These are phyloP conservation scores for Valencia hispanica DNA, from an alignment of 2,797 vertebrate species.

Conservation along the genomic window DNA sequence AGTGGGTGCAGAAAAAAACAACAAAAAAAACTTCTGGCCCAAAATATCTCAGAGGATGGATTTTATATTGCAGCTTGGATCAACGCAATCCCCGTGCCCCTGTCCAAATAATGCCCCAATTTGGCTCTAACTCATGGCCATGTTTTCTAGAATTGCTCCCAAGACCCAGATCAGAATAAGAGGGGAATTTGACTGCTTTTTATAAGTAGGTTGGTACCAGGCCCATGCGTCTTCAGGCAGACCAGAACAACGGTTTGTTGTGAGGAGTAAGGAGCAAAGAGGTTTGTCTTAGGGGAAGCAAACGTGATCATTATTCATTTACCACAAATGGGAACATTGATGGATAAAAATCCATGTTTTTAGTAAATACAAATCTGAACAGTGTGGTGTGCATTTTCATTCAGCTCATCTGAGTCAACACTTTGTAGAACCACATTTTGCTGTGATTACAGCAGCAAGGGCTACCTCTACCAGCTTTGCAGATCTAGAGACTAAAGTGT, in stretches of 20 bases:
- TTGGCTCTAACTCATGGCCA: slow-evolving; percentile 18
- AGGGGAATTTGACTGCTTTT: neutral
- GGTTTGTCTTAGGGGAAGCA: neutral
- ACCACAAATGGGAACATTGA: neutral
- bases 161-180: slow-evolving; percentile 7
- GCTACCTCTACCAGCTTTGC: neutral
- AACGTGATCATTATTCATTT: neutral
- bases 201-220: neutral
- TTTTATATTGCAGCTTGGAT: slow-evolving; percentile 40
- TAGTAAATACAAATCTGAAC: neutral
- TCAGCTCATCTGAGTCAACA: neutral
- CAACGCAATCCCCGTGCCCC: slow-evolving; percentile 28
- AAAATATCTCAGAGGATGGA: slow-evolving; percentile 51
- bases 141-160: slow-evolving; percentile 25
- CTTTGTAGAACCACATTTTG: neutral
- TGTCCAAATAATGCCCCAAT: slow-evolving; percentile 26
- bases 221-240: too few relatives aligned
- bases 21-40: slow-evolving; percentile 15
- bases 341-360: neutral
- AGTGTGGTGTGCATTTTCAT: neutral
- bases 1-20: slow-evolving; percentile 31
- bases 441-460: neutral
- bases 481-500: neutral
- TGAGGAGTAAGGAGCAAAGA: neutral
- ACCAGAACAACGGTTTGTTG: neutral